phyloP scores from a whole-genome alignment of 92 coral and sea anemone genomes.

The Epizoanthus stellaris region DNA sequence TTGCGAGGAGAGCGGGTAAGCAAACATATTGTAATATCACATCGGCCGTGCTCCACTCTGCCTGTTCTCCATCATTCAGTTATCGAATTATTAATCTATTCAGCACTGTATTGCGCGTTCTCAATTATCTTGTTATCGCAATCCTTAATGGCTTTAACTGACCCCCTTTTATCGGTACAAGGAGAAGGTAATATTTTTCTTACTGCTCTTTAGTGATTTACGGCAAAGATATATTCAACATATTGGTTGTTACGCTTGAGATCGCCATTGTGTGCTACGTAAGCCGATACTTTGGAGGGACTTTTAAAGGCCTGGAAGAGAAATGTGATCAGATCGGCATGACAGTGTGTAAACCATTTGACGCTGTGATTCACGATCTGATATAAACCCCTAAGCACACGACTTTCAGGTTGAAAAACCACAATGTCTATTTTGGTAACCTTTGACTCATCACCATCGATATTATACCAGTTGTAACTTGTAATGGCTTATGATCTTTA shows the following conservation, averaged over 20 bases:
- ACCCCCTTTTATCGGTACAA: conserved; percentile 29
- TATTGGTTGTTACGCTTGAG: conserved; percentile 38
- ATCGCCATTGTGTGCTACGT: conserved; percentile 52
- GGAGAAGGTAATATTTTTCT: conserved; percentile 10
- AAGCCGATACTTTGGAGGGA: conserved; percentile 62
- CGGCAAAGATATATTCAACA: background rate
- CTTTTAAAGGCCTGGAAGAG: conserved; percentile 7
- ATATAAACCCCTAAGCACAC: background rate
- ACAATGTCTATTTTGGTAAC: background rate
- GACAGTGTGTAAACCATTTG: conserved; percentile 5
- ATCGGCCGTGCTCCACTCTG: background rate
- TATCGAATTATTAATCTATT: conserved; percentile 22
- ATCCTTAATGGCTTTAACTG: conserved; percentile 23
- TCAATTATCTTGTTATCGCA: conserved; percentile 42
- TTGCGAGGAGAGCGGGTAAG: conserved; percentile 37
- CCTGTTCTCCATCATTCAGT: conserved; percentile 32
- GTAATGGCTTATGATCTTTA: background rate
- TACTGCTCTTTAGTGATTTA: background rate
- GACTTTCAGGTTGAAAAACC: background rate
- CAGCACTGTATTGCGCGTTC: conserved; percentile 23
- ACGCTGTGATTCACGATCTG: background rate
- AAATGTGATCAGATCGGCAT: conserved; percentile 14
- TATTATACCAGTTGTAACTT: background rate
- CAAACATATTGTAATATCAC: conserved; percentile 5
- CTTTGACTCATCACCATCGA: background rate